Conservation (phyloP, 2,888 invertebrate genomes). For the Ctenicera cuprea region DNA sequence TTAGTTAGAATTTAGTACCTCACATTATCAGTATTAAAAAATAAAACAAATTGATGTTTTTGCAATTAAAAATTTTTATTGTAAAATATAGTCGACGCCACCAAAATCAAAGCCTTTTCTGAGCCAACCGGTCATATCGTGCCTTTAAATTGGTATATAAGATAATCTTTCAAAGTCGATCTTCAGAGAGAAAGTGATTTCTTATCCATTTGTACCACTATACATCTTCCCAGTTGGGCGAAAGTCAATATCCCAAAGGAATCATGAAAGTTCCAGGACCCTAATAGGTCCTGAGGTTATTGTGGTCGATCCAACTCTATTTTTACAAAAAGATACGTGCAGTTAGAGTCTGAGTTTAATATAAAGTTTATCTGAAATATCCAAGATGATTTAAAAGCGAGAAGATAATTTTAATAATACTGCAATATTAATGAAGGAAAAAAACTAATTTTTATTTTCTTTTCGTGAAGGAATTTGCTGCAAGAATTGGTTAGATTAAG, state of each 20-base stretch:
- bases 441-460: too few relatives aligned
- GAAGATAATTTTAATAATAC: too few relatives aligned
- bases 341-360: neutral
- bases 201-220: conserved; percentile 7
- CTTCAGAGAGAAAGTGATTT: conserved; percentile 3
- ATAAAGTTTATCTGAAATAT: neutral
- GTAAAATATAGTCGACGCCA: too few relatives aligned
- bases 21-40: too few relatives aligned
- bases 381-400: too few relatives aligned
- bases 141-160: neutral
- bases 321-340: conserved; percentile 11
- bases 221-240: conserved; percentile 13
- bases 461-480: too few relatives aligned
- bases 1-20: too few relatives aligned
- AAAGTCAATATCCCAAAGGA: conserved; percentile 20
- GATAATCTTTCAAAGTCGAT: conserved; percentile 13
- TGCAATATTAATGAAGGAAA: too few relatives aligned
- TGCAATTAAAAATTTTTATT: too few relatives aligned
- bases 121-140: neutral
- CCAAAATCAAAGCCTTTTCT: too few relatives aligned
- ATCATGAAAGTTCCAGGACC: conserved; percentile 11
- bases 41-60: too few relatives aligned
- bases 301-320: conserved; percentile 19
- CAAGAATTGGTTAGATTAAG: too few relatives aligned
- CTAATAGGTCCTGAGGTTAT: conserved; percentile 18